Conservation (phyloP, 2,888 invertebrate species). For the Epistrophe eligans region DNA sequence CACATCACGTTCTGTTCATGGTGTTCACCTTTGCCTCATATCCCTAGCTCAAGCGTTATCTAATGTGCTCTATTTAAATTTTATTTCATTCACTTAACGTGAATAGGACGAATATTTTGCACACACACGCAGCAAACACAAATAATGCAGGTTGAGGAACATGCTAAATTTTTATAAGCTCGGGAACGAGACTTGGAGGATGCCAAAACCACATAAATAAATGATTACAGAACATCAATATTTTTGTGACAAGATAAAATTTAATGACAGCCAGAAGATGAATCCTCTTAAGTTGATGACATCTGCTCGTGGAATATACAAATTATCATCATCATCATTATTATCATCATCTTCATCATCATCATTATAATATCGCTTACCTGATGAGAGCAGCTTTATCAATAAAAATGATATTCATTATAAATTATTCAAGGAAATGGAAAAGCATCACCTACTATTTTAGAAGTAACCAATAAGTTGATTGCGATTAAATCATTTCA, state of each 20-base stretch:
- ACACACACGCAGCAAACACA: constrained; percentile 15
- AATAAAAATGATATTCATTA: constrained; percentile 20
- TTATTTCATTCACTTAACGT: constrained; percentile 45
- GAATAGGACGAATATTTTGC: constrained; percentile 15
- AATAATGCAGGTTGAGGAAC: background rate
- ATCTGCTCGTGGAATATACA: constrained; percentile 6
- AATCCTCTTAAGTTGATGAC: constrained; percentile 20
- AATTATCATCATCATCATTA: constrained; percentile 2
- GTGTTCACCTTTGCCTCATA: constrained; percentile 6
- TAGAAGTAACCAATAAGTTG: constrained; percentile 17
- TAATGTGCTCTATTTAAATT: constrained; percentile 58
- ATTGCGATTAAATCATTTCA: constrained; percentile 23
- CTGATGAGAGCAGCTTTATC: constrained; percentile 6
- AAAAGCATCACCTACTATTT: background rate
- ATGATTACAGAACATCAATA: constrained; percentile 47
- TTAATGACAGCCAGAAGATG: constrained; percentile 16
- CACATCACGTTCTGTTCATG: background rate
- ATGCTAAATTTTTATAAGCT: background rate
- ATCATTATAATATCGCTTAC: background rate
- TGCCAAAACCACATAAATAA: constrained; percentile 34
- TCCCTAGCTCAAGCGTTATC: constrained; percentile 19
- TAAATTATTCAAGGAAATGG: constrained; percentile 20
- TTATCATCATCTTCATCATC: no score
- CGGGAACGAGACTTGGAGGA: background rate
- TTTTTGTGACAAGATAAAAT: constrained; percentile 45